A percentile compares a stretch with the other conserved stretches of the same genome.
These are phyloP conservation scores for Trachemys scripta DNA, from an alignment of 2,113 vertebrate genomes.

Conservation along the genomic window DNA sequence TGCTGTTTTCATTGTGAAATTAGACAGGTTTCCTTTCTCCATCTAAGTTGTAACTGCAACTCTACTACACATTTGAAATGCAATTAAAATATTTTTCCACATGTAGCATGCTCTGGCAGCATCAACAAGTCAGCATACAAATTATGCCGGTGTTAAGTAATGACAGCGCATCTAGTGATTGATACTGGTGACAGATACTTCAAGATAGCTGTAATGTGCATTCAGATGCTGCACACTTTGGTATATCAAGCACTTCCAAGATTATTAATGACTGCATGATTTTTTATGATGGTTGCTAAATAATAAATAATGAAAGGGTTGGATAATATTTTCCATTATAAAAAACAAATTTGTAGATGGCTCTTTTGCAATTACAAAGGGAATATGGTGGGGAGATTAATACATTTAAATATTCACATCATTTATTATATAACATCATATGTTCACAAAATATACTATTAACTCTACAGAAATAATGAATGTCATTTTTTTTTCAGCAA, in stretches of 20 bases:
- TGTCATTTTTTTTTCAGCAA: background rate
- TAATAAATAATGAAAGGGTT: slow-evolving; percentile 4
- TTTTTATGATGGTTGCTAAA: slow-evolving; percentile 38
- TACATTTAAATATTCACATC: background rate
- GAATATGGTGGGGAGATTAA: slow-evolving; percentile 34
- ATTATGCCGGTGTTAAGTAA: slow-evolving; percentile 3
- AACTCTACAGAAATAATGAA: background rate
- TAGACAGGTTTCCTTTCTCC: background rate
- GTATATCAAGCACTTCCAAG: slow-evolving; percentile 34
- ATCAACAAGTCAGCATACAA: slow-evolving; percentile 29
- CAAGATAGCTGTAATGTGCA: background rate
- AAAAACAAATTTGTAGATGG: slow-evolving; percentile 12
- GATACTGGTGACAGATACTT: slow-evolving; percentile 35
- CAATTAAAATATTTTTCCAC: slow-evolving; percentile 52
- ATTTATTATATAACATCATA: background rate
- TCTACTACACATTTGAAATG: slow-evolving; percentile 22
- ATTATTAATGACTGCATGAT: slow-evolving; percentile 27
- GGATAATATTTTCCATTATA: slow-evolving; percentile 30
- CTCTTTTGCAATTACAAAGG: background rate
- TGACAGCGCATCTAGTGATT: slow-evolving; percentile 10
- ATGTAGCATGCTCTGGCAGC: background rate
- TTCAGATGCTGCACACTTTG: background rate
- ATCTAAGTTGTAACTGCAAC: background rate
- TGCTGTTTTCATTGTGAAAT: background rate
- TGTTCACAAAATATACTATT: background rate